Base-by-base conservation (phyloP, 2,113 vertebrate species). In the Plotosus lineatus region DNA sequence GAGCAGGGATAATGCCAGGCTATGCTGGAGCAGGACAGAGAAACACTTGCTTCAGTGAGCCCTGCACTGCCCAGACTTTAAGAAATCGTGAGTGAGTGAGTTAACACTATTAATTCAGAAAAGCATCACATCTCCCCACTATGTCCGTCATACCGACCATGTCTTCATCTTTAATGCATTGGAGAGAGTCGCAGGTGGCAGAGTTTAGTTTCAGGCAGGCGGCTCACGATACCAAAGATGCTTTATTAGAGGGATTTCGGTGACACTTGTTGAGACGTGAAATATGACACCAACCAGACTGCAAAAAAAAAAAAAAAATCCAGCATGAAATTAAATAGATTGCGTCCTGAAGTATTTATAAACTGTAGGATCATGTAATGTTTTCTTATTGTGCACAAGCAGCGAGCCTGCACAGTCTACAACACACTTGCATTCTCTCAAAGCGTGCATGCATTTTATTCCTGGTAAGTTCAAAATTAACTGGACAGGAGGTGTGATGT, bases 131-230 rank as follows among this genome's bases (percentile, higher is more conserved):
- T 36, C 51, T n/a, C 73, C 58, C 66, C 42, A 38, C 44, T 61
- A 75, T 61, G 58, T 66, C 81, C 66, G 36, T 83, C 71, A 72
- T 79, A 31, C 55, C 26, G 56, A 69, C 58, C 19, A 51, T 81
- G 79, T 74, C 58, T 72, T 83, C 81, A 83, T 85, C 81, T 78
- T 83, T 83, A 83, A 83, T 83, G 78, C 84, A 83, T 78, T 51
- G n/a, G 51, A 9, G 66, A 78, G 58, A 65, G 83, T 82, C 75
- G 80, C 83, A 82, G 83, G 83, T 84, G 77, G 46, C 77, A 50
- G 75, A 17, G 69, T 61, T 83, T 75, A 44, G 68, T 83, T 85
- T 81, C 85, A 79, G 82, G 46, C 72, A 51, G 53, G 55, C 23
- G 40, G 46, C 58, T 61, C 40, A 48, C 56, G 56, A 77, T 77